Base-by-base conservation (phyloP, 1,140 invertebrate species). In the Atta cephalotes region DNA sequence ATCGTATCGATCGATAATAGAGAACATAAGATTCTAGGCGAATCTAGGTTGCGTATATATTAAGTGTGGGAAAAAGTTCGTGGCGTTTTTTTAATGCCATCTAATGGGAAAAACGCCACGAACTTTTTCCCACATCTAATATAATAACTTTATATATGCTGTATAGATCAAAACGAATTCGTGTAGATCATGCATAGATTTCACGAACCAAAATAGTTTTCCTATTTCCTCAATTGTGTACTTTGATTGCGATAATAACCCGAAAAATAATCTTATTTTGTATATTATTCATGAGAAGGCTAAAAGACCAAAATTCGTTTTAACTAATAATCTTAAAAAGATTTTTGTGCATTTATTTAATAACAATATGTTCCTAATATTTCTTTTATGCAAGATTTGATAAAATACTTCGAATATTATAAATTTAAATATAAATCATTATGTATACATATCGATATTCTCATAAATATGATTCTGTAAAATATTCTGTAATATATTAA, bases 1-100 rank as follows among this genome's bases (percentile, higher is more conserved):
- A 81, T 60, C 21, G 21, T 56, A 81, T 81, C 60, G 25, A 79
- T 79, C 53, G 45, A n/a, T 72, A 18, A 72, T 72, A 60, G 25
- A 82, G 70, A 21, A 82, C 35, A n/a, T 18, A 60, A 9, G 7
- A 60, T 12, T 39, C 21, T 39, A 58, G 3, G 21, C 31, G 16
- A 81, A 81, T 82, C 35, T 82, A 72, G 53, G 35, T 72, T 82
- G 18, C 25, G 25, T 25, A 25, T 25, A 25, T 25, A 25, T 25
- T 25, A 25, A 25, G 25, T 25, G 25, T 25, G 25, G 25, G 25
- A 25, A 25, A 25, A 25, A 25, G 25, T 25, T 25, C 25, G 25
- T 25, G 25, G 25, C 25, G 25, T 25, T 25, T 25, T 25, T 25
- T 25, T 25, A 25, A 25, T 25, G 25, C 25, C 25, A 25, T 25